phyloP scores from a whole-genome alignment of 2,888 invertebrate genomes.

The Crioceris asparagi region DNA sequence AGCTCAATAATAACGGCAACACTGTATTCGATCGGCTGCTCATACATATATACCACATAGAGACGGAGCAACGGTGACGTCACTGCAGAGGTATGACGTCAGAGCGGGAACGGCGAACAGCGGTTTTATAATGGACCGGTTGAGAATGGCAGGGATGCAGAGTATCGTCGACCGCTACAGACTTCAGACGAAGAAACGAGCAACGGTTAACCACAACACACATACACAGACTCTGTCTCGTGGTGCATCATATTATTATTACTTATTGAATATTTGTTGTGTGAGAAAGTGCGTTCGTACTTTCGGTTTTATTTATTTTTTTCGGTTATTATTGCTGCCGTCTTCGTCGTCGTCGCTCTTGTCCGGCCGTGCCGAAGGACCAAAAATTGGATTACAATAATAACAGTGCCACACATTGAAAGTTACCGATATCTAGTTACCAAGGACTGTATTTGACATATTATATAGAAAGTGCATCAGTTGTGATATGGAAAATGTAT shows the following conservation, averaged over 20 bases:
- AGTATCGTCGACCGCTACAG: conserved; percentile 30
- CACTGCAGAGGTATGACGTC: conserved; percentile 33
- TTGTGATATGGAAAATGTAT: neutral
- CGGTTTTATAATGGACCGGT: conserved; percentile 37
- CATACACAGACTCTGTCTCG: conserved; percentile 1
- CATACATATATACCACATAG: too few relatives aligned
- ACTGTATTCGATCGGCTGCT: too few relatives aligned
- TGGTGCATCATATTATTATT: conserved; percentile 6
- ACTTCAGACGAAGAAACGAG: conserved; percentile 24
- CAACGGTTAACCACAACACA: neutral
- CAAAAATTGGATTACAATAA: too few relatives aligned
- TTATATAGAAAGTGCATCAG: neutral
- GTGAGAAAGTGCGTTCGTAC: too few relatives aligned
- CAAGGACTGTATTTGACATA: neutral
- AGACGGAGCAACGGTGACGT: conserved; percentile 32
- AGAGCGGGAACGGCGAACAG: conserved; percentile 27
- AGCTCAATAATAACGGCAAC: too few relatives aligned
- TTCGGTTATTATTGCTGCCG: too few relatives aligned
- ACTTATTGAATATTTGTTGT: too few relatives aligned
- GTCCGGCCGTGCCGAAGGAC: neutral
- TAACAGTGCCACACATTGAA: neutral
- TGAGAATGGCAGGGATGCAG: conserved; percentile 36
- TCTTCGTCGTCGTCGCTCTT: neutral
- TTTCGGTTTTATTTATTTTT: too few relatives aligned
- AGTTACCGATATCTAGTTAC: conserved; percentile 1